Evolutionary conservation across 2,888 invertebrate species (phyloP), one percentile per base, ranked within the genome.

Genomic region (Notocelia uddmanniana): DNA sequence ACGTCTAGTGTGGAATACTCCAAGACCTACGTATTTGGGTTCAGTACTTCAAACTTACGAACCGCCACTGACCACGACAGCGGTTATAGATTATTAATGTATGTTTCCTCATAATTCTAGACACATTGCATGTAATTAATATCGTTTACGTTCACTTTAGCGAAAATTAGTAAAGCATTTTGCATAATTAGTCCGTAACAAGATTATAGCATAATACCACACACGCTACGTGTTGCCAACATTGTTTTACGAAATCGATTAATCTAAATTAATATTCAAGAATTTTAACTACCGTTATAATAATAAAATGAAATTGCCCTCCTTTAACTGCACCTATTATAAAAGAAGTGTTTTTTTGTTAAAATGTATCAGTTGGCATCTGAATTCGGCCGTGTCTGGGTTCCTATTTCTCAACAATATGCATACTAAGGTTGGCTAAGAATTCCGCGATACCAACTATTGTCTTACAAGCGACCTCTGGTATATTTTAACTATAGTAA

Each of bases 211-310:
- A 41, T 59, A 23, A 45, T 26, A 60, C 62, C 50, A 41, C 64
- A 64, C 64, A 54, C 54, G 54, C 52, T 54, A n/a, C 37, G 64
- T 54, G 19, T 54, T 21, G 34, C 19, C 19, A 31, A 64, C 23
- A 64, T 64, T 21, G 37, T 54, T 64, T 54, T 64, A 64, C 64
- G 64, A 64, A 64, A 64, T 64, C 52, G 54, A 37, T 64, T 54
- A 37, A 64, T 23, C 34, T 41, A 54, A 54, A 37, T 54, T 64
- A 48, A 3, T 10, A n/a, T 26, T 18, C 13, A 21, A n/a, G 21
- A 54, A 9, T 62, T 60, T 62, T 69, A 62, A 55, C 31, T 54
- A 54, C 55, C 55, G 26, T 62, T 69, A 55, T 62, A 31, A 62
- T 45, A 41, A 45, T 21, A 45, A 41, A 54, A 45, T 26, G 15